A percentile compares a stretch with the other conserved stretches of the same genome.
phyloP scores from a whole-genome alignment of 2,797 vertebrate genomes.

The Melopsittacus undulatus region DNA sequence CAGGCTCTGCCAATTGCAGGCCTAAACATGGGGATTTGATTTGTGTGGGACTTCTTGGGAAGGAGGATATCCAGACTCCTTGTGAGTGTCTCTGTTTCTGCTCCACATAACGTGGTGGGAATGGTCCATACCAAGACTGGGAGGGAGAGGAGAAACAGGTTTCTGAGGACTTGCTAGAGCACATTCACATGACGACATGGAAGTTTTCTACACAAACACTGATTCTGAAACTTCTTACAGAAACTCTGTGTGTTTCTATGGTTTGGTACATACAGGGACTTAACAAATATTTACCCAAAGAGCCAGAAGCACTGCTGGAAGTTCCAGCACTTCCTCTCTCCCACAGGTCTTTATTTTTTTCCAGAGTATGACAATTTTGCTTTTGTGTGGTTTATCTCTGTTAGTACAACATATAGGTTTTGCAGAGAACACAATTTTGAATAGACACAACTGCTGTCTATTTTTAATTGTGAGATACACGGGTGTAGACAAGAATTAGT shows the following conservation, averaged over 20 bases:
- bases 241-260: neutral
- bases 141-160: neutral
- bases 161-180: neutral
- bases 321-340: slow-evolving; percentile 18
- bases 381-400: neutral
- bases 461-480: neutral
- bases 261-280: neutral
- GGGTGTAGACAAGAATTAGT: neutral
- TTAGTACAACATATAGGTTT: neutral
- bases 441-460: neutral
- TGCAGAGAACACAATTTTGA: neutral
- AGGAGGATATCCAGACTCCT: neutral
- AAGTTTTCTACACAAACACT: neutral
- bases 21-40: neutral
- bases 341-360: slow-evolving; percentile 32
- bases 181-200: fast-evolving
- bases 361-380: neutral
- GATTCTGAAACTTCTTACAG: slow-evolving; percentile 16
- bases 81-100: neutral
- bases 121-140: neutral
- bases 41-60: neutral
- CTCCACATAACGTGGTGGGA: neutral
- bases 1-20: neutral
- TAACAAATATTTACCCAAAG: slow-evolving; percentile 19
- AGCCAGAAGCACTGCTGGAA: neutral